phyloP scores from a whole-genome alignment of 92 coral and sea anemone species.

The Chrysogorgia sp. region DNA sequence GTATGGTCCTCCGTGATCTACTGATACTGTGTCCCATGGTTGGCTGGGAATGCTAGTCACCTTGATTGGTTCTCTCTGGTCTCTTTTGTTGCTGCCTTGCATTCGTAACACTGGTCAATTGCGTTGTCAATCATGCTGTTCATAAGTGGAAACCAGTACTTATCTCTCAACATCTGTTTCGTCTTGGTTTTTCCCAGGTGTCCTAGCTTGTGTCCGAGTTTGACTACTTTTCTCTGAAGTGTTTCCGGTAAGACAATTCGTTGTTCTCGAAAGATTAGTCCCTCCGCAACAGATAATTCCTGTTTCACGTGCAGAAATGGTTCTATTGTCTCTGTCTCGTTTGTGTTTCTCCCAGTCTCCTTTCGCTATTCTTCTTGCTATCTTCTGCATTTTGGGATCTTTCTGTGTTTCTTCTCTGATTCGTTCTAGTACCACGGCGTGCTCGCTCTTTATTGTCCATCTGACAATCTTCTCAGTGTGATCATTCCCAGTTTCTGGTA shows the following conservation, averaged over 20 bases:
- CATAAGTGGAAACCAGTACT: conserved; percentile 67
- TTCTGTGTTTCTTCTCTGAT: conserved; percentile 58
- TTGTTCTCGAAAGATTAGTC: conserved; percentile 55
- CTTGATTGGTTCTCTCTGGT: conserved; percentile 47
- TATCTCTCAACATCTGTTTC: conserved; percentile 59
- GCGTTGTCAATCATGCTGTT: conserved; percentile 56
- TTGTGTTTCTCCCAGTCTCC: conserved; percentile 45
- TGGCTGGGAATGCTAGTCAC: conserved; percentile 40
- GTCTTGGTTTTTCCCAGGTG: conserved; percentile 66
- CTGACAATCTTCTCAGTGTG: conserved; percentile 49
- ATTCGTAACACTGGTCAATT: conserved; percentile 54
- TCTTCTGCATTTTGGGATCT: conserved; percentile 46
- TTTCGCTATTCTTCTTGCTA: conserved; percentile 14
- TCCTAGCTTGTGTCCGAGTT: conserved; percentile 58
- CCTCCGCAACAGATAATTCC: conserved; percentile 45
- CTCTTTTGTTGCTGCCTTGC: conserved; percentile 58
- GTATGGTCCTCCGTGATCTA: conserved; percentile 61
- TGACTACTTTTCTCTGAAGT: conserved; percentile 58
- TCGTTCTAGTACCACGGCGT: conserved; percentile 44
- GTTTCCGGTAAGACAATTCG: conserved; percentile 49
- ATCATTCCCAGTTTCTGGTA: conserved; percentile 58
- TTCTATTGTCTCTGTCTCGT: conserved; percentile 40
- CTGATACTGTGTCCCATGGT: conserved; percentile 54
- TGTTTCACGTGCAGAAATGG: conserved; percentile 33
- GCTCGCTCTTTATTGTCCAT: conserved; percentile 45